These are phyloP conservation scores for Sthenelais limicola DNA, from an alignment of 2,888 invertebrate species.

Conservation along the genomic window DNA sequence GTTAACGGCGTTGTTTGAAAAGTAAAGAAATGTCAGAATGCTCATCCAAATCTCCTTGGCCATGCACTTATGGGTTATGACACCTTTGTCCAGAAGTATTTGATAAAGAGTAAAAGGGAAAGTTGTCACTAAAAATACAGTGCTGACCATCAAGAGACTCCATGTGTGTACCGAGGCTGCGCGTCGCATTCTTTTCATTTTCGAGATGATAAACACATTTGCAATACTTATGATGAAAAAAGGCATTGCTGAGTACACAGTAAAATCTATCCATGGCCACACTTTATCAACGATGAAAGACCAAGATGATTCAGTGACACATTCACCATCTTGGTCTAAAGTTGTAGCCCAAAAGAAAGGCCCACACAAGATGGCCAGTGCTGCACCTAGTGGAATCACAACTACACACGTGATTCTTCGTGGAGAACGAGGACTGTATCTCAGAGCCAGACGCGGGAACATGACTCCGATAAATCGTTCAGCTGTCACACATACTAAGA, in stretches of 20 bases:
- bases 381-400: not conserved
- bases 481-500: not conserved
- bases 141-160: conserved; percentile 1
- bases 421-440: not conserved
- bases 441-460: not conserved
- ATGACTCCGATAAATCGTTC: not conserved
- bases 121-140: not conserved
- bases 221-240: not conserved
- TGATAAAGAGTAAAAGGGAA: not conserved
- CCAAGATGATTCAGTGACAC: not conserved
- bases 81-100: not conserved
- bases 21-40: not conserved
- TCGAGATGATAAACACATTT: not conserved
- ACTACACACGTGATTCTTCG: not conserved
- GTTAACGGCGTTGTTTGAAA: conserved; percentile 1
- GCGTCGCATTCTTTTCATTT: not conserved
- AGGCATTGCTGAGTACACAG: not conserved
- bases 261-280: not conserved
- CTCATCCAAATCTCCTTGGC: not conserved
- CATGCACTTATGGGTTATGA: not conserved
- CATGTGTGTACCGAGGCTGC: not conserved
- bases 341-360: not conserved
- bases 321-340: not conserved
- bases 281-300: not conserved
- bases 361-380: not conserved